These are phyloP conservation scores for Mobula birostris DNA, from an alignment of 2,113 vertebrate species.

Conservation along the genomic window DNA sequence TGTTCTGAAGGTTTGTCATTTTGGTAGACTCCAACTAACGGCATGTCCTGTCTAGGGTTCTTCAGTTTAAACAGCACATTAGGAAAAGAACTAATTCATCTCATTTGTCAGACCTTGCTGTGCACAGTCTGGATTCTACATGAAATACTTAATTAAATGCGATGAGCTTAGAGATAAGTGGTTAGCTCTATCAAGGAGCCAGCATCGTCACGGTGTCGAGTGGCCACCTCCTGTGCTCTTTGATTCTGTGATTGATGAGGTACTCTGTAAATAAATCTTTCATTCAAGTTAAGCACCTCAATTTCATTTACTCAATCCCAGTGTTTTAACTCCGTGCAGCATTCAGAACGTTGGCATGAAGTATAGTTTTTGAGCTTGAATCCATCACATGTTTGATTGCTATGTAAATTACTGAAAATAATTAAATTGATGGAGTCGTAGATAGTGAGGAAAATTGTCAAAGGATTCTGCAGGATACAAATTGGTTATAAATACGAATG, in stretches of 20 bases:
- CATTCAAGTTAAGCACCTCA: not conserved
- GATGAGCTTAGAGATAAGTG: not conserved
- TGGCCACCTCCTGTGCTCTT: not conserved
- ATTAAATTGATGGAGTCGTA: not conserved
- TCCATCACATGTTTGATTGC: not conserved
- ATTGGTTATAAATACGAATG: too few relatives aligned
- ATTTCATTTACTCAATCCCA: not conserved
- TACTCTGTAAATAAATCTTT: not conserved
- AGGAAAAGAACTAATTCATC: not conserved
- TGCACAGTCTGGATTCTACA: not conserved
- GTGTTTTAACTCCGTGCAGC: not conserved
- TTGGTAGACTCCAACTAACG: not conserved
- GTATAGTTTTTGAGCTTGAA: not conserved
- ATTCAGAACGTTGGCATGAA: not conserved
- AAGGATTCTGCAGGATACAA: too few relatives aligned
- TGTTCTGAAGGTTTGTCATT: not conserved
- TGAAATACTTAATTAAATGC: not conserved
- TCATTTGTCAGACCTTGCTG: not conserved
- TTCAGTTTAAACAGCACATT: not conserved
- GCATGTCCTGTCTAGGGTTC: not conserved
- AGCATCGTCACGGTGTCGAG: not conserved
- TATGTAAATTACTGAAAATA: conserved; percentile 26
- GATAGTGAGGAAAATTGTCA: too few relatives aligned
- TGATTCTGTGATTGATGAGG: conserved; percentile 1
- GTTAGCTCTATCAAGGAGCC: not conserved